Conservation (phyloP, 2,797 vertebrate genomes). For the Dicrostonyx torquatus region DNA sequence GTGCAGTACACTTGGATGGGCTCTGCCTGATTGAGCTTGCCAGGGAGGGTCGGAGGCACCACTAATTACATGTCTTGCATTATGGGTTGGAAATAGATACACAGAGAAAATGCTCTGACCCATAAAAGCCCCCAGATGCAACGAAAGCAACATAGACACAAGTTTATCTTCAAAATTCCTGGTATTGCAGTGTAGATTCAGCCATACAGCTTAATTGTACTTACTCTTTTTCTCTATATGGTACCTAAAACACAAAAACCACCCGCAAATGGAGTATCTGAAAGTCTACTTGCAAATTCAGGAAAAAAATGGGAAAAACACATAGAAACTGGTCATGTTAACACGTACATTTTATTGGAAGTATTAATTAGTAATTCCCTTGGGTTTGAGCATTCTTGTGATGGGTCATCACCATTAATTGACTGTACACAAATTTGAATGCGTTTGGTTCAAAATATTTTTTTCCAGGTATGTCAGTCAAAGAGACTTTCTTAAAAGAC, state of each 20-base stretch:
- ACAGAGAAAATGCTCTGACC: slow-evolving; percentile 69
- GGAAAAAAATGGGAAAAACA: slow-evolving; percentile 23
- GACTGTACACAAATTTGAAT: slow-evolving; percentile 44
- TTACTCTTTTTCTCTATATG: slow-evolving; percentile 3
- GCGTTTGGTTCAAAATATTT: slow-evolving; percentile 33
- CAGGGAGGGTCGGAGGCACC: slow-evolving; percentile 64
- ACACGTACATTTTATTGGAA: slow-evolving; percentile 37
- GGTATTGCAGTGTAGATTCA: slow-evolving; percentile 43
- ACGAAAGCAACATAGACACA: slow-evolving; percentile 62
- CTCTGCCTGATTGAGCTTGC: slow-evolving; percentile 74
- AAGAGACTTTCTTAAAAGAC: slow-evolving; percentile 22
- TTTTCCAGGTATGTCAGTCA: neutral
- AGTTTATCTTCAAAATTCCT: slow-evolving; percentile 68
- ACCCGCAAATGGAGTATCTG: slow-evolving; percentile 24
- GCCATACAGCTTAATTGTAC: neutral
- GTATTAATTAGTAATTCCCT: slow-evolving; percentile 61
- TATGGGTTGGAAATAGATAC: slow-evolving; percentile 76
- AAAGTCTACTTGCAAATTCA: slow-evolving; percentile 62
- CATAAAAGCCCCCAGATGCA: slow-evolving; percentile 65
- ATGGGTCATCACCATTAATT: slow-evolving; percentile 25
- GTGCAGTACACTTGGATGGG: slow-evolving; percentile 54
- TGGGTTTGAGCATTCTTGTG: slow-evolving; percentile 25
- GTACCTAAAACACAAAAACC: slow-evolving; percentile 19
- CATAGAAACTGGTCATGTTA: slow-evolving; percentile 38
- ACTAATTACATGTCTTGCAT: slow-evolving; percentile 76